phyloP scores from a whole-genome alignment of 2,888 invertebrate species.

The Penaeus monodon region DNA sequence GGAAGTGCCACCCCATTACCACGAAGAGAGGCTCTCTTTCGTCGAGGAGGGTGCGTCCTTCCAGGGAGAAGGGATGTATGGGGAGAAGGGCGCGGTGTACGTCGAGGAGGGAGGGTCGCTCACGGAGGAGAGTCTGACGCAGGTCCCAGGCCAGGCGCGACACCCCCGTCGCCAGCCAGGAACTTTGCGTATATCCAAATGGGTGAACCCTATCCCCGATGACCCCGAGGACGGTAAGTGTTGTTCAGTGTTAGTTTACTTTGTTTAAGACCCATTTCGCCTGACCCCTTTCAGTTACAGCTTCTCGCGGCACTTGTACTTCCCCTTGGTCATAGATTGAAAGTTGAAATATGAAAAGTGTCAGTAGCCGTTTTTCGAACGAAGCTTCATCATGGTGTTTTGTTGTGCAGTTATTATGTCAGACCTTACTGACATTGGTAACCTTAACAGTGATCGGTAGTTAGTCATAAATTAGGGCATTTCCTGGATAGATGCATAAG shows the following conservation, averaged over 20 bases:
- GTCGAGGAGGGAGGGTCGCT: too few species aligned
- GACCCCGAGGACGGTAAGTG: slow-evolving; percentile 64
- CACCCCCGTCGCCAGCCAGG: slow-evolving; percentile 34
- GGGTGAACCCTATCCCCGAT: slow-evolving; percentile 64
- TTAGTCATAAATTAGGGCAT: too few species aligned
- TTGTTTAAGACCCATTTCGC: not conserved
- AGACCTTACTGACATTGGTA: too few species aligned
- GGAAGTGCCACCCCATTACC: too few species aligned
- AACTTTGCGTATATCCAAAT: slow-evolving; percentile 63
- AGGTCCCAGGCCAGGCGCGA: not conserved
- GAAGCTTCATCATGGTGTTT: too few species aligned
- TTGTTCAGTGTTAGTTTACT: not conserved
- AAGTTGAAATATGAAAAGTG: too few species aligned
- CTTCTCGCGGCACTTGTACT: too few species aligned
- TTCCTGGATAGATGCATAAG: too few species aligned
- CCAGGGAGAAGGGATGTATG: not conserved
- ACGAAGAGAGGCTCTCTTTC: not conserved
- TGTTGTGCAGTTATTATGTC: too few species aligned
- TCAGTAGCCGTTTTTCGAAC: too few species aligned
- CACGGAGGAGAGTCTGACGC: not conserved
- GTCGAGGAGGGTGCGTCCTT: not conserved
- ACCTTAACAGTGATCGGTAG: too few species aligned
- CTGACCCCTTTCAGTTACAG: not conserved
- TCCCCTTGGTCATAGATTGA: too few species aligned
- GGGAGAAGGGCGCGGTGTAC: not conserved